Evolutionary conservation across 2,113 vertebrate genomes (phyloP), one percentile per base, ranked within the genome.

Genomic region (Catharus minimus): DNA sequence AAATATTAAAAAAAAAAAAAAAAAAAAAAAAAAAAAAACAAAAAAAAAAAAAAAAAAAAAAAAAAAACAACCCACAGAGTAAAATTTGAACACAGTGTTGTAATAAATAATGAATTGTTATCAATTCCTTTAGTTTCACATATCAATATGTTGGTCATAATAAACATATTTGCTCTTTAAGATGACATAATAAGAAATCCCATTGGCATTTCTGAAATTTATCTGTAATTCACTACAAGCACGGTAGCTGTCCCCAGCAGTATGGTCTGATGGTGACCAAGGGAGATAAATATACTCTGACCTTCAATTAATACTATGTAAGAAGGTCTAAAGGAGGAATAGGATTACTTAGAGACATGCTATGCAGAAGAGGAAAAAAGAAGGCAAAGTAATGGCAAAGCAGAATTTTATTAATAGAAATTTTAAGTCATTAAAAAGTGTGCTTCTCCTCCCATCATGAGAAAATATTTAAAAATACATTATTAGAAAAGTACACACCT

Each of bases 391-490:
- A 64, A 44, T 7, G 17, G 6, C 13, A 27, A 27, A 80, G 7
- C 5, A 90, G 13, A 47, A 49, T 24, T 49, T 49, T 49, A 26
- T 23, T 23, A 49, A 49, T 49, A 49, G 30, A 2, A 71, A 22
- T 76, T 88, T 66, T 66, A 33, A 39, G 13, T n/a, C 6, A 69
- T 44, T 52, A 38, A 58, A 62, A 11, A 55, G 17, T 44, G 5
- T 39, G 1, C 32, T 71, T 20, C 7, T 4, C 2, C 4, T 12
- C 6, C 0, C 32, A 38, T 23, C 4, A 55, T 15, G 13, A 43
- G 8, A 83, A 79, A 87, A 79, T 44, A 47, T 88, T 50, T 46
- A 57, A 58, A 80, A 79, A 41, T 39, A 53, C 7, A 21, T 60
- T 33, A 32, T 41, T 78, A 79, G 24, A 68, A 73, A 85, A 72